Percentiles rank a stretch among this genome's conserved stretches.
Evolutionary conservation across 2,113 vertebrate species (phyloP).

Genomic region (Semnornis frantzii): DNA sequence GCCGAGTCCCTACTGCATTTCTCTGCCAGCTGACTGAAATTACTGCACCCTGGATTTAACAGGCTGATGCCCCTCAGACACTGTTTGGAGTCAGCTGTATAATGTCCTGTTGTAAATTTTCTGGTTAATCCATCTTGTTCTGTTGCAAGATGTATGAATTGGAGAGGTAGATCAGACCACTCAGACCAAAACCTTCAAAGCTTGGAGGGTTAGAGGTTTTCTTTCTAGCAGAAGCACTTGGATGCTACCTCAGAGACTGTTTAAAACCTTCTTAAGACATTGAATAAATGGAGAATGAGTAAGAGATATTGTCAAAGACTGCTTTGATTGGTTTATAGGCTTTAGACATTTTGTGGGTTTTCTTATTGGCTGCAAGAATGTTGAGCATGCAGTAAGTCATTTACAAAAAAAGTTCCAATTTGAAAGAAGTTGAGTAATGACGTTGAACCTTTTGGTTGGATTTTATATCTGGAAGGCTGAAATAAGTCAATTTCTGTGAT

Average conservation of each 20-base stretch:
- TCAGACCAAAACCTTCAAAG: not conserved
- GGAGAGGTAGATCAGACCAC: not conserved
- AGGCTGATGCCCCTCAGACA: not conserved
- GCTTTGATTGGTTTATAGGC: not conserved
- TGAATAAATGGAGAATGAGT: not conserved
- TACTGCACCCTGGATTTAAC: not conserved
- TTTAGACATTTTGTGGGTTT: conserved; percentile 4
- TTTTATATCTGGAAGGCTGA: conserved; percentile 19
- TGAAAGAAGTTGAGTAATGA: conserved; percentile 19
- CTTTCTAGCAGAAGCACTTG: not conserved
- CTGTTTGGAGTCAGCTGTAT: not conserved
- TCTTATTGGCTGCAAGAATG: not conserved
- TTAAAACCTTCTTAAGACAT: not conserved
- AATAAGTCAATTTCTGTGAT: conserved; percentile 2
- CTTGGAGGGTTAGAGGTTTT: not conserved
- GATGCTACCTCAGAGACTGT: not conserved
- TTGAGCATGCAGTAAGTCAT: not conserved
- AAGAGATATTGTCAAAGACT: not conserved
- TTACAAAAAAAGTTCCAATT: not conserved
- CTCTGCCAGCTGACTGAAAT: not conserved
- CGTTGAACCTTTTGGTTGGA: conserved; percentile 29
- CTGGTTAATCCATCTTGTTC: not conserved
- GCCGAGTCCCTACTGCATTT: not conserved
- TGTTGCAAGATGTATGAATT: not conserved
- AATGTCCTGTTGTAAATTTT: not conserved